Conservation (phyloP, 2,113 vertebrate species). For the Corydoras sp. region DNA sequence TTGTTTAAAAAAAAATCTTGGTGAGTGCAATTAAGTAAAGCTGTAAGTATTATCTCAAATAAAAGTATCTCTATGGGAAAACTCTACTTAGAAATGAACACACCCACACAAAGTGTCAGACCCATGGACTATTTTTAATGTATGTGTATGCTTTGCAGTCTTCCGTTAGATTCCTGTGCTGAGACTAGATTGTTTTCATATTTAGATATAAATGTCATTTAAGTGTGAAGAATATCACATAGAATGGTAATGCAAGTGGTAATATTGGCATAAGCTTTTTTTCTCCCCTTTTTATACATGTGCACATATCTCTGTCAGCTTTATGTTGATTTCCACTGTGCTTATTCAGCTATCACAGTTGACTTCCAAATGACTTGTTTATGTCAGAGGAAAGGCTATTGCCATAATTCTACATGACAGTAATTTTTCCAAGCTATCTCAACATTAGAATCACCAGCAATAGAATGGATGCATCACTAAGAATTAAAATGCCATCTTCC, state of each 20-base stretch:
- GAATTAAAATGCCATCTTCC: slow-evolving; percentile 40
- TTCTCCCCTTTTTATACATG: slow-evolving; percentile 6
- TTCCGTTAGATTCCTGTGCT: neutral
- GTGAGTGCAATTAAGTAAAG: slow-evolving; percentile 64
- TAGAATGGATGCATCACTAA: slow-evolving; percentile 33
- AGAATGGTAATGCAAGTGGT: slow-evolving; percentile 22
- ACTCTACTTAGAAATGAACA: slow-evolving; percentile 24
- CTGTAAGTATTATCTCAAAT: slow-evolving; percentile 75
- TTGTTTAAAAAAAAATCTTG: slow-evolving; percentile 60
- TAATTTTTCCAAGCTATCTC: slow-evolving; percentile 43
- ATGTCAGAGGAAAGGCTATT: slow-evolving; percentile 46
- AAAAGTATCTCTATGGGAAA: slow-evolving; percentile 66
- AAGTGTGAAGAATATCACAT: slow-evolving; percentile 31
- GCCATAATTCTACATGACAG: slow-evolving; percentile 45
- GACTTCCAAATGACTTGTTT: slow-evolving; percentile 37
- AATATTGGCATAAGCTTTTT: slow-evolving; percentile 12
- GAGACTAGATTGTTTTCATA: slow-evolving; percentile 6
- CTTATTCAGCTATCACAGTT: slow-evolving; percentile 43
- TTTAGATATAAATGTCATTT: slow-evolving; percentile 28
- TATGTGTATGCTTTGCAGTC: neutral
- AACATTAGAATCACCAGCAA: slow-evolving; percentile 38
- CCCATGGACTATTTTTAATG: neutral
- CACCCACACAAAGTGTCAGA: neutral
- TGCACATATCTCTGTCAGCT: slow-evolving; percentile 17
- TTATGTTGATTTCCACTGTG: neutral